phyloP scores from a whole-genome alignment of 2,113 vertebrate genomes.

The Mobula birostris region DNA sequence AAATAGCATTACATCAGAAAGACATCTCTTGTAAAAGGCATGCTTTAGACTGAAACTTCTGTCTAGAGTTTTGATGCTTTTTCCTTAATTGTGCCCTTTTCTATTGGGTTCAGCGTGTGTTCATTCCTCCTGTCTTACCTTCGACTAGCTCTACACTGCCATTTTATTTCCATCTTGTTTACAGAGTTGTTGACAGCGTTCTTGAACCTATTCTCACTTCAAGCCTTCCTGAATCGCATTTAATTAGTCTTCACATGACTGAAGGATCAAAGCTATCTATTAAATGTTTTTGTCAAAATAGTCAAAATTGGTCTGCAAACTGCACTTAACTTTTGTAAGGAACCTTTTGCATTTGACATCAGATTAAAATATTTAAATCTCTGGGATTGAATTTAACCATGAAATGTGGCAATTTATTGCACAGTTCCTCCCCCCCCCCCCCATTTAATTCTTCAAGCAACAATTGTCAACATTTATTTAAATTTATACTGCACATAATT shows the following conservation, averaged over 20 bases:
- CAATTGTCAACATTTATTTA: background rate
- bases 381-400: background rate
- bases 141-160: too few species aligned
- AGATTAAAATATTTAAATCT: background rate
- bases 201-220: background rate
- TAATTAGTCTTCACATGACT: background rate
- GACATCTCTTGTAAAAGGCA: background rate
- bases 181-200: background rate
- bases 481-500: background rate
- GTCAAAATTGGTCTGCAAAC: background rate
- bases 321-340: background rate
- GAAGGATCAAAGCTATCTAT: background rate
- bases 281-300: background rate
- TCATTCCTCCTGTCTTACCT: too few species aligned
- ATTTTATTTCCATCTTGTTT: too few species aligned
- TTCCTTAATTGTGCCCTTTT: too few species aligned
- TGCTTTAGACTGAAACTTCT: background rate
- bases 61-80: too few species aligned
- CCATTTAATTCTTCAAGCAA: background rate
- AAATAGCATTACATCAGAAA: background rate
- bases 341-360: background rate
- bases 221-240: background rate
- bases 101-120: too few species aligned
- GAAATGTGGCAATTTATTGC: background rate
- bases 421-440: background rate